Evolutionary conservation across 2,888 invertebrate species (phyloP), one percentile per base, ranked within the genome.

Genomic region (Cordilura impudica): DNA sequence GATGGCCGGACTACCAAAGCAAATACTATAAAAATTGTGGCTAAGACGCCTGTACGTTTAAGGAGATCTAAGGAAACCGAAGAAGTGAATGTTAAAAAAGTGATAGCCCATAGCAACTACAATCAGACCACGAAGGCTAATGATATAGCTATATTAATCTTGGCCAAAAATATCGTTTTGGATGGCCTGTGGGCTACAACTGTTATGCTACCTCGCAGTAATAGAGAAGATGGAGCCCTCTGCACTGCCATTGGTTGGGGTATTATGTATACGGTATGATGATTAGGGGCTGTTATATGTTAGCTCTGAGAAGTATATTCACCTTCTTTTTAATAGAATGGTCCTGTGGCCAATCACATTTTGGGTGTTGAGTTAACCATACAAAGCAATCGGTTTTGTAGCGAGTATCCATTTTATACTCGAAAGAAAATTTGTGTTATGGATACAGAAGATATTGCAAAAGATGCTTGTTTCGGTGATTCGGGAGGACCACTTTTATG

Each of bases 401-500:
- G n/a, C 0, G 43, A 4, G 8, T 61, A 16, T 19, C 75, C 70
- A 0, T 21, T 18, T 4, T 80, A 82, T 12, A 12, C 7, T 5
- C 49, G 12, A 2, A 85, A 83, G 18, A 85, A 83, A 83, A 6
- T 86, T 0, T 86, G 87, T 29, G 86, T 85, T 6, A 71, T 67
- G 1, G 78, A 84, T 67, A 8, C 10, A 0, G 18, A 26, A 1
- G 70, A 84, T 51, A 31, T n/a, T 4, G 83, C 83, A 23, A 82
- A 82, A 23, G 85, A 85, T 63, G 78, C 81, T 53, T 86, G 87
- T 21, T 78, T 82, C 4, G 86, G 86, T 0, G 87, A 86, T 54
- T 86, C 87, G 0, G 86, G 87, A 1, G 87, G 86, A 0, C 86
- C 86, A 0, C 35, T 86, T 1, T 72, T 86, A 1, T 84, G 84